Evolutionary conservation across 2,888 invertebrate species (phyloP).

Genomic region (Gortyna flavago): DNA sequence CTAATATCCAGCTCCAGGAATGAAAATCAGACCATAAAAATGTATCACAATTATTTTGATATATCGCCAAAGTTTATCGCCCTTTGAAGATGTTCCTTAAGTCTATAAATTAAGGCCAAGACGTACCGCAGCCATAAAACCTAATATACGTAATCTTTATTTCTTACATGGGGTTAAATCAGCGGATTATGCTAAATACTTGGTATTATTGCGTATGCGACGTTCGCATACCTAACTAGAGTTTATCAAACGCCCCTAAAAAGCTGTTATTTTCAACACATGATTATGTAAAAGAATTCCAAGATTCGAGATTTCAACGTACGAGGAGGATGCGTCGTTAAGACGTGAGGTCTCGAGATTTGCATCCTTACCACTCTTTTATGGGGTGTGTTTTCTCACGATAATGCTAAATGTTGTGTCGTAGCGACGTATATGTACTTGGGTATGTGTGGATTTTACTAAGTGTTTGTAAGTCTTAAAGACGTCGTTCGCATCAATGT

Average conservation of each 20-base stretch:
- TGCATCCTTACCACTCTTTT: constrained; percentile 83
- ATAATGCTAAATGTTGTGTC: constrained; percentile 70
- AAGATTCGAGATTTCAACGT: constrained; percentile 81
- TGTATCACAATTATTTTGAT: constrained; percentile 64
- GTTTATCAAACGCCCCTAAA: constrained; percentile 84
- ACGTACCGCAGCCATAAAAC: constrained; percentile 66
- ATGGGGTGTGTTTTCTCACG: constrained; percentile 80
- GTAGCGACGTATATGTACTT: constrained; percentile 14
- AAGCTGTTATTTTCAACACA: constrained; percentile 89
- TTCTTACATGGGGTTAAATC: constrained; percentile 72
- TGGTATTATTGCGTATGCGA: constrained; percentile 81
- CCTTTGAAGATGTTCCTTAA: constrained; percentile 68
- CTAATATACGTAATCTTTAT: constrained; percentile 74
- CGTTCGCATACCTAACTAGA: constrained; percentile 80
- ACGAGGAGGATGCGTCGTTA: constrained; percentile 86
- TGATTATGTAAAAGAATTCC: constrained; percentile 90
- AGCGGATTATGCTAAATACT: constrained; percentile 87
- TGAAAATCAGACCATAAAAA: constrained; percentile 64
- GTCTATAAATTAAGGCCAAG: constrained; percentile 66
- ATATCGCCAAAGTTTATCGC: constrained; percentile 64
- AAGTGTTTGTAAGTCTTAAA: constrained; percentile 28
- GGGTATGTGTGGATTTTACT: constrained; percentile 3
- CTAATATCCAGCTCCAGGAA: constrained; percentile 52
- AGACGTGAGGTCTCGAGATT: constrained; percentile 82
- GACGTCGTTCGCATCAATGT: neutral